Conservation (phyloP, 2,888 invertebrate genomes). For the Sicus ferrugineus region DNA sequence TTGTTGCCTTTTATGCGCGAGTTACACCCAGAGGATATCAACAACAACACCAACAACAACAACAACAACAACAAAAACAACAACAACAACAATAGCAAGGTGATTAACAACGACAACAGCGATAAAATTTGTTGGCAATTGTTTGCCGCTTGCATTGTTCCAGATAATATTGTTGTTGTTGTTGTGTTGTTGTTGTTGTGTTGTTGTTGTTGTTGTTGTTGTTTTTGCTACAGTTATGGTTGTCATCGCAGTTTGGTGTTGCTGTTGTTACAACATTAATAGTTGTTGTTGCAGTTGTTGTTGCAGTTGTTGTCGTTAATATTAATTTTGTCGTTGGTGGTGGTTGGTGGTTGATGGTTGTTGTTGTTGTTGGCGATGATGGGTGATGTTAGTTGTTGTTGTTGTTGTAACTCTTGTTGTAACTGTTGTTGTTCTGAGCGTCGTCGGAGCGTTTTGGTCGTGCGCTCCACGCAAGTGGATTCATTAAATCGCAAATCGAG, state of each 20-base stretch:
- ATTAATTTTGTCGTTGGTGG: too few species aligned
- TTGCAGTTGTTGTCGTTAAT: neutral
- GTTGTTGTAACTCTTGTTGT: too few species aligned
- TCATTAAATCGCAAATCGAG: too few species aligned
- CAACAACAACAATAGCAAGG: neutral
- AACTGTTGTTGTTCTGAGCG: too few species aligned
- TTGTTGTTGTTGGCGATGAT: too few species aligned
- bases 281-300: neutral
- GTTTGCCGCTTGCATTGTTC: neutral
- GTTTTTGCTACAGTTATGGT: neutral
- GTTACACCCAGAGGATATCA: neutral
- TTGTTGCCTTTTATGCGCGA: neutral
- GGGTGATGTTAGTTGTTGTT: too few species aligned
- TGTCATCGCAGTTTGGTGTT: neutral
- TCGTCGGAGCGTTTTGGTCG: too few species aligned
- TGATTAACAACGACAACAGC: neutral
- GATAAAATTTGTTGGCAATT: neutral
- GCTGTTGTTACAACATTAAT: neutral
- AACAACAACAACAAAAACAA: conserved; percentile 1
- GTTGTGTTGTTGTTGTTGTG: neutral
- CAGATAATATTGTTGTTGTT: neutral
- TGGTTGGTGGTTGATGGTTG: too few species aligned
- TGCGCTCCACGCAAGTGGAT: too few species aligned
- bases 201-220: neutral
- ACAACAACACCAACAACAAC: neutral